A percentile compares a stretch with the other conserved stretches of the same genome.
Conservation (phyloP, 2,888 invertebrate species). For the Neuroscelio doddi region DNA sequence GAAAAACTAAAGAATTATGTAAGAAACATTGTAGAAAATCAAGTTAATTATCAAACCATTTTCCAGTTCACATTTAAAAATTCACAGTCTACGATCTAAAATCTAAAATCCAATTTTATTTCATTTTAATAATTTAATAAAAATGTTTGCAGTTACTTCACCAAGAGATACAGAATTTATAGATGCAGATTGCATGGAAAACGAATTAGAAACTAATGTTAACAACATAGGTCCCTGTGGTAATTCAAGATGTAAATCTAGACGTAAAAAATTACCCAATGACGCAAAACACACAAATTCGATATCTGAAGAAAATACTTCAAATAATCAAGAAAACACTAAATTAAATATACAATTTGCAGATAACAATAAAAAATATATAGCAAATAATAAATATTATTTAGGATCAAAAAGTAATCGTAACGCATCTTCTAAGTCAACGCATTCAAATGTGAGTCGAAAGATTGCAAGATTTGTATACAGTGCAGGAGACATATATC, state of each 20-base stretch:
- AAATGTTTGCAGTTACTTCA: no score
- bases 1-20: neutral
- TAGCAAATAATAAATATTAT: neutral
- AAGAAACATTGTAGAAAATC: no score
- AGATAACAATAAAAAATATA: neutral
- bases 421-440: neutral
- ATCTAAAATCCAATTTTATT: no score
- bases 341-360: neutral
- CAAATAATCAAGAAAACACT: neutral
- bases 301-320: neutral
- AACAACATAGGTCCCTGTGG: slow-evolving; percentile 38
- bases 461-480: slow-evolving; percentile 55
- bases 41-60: no score
- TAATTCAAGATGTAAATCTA: slow-evolving; percentile 38
- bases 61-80: no score
- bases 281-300: neutral
- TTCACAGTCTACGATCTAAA: no score
- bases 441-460: neutral
- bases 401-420: neutral
- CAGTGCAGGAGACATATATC: slow-evolving; percentile 59
- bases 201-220: neutral
- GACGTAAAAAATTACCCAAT: slow-evolving; percentile 8
- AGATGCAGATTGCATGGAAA: neutral
- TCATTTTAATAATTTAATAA: no score
- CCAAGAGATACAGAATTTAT: no score